Percentiles rank a stretch among this genome's conserved stretches.
These are phyloP conservation scores for Apeltes quadracus DNA, from an alignment of 2,113 vertebrate genomes.

Conservation along the genomic window DNA sequence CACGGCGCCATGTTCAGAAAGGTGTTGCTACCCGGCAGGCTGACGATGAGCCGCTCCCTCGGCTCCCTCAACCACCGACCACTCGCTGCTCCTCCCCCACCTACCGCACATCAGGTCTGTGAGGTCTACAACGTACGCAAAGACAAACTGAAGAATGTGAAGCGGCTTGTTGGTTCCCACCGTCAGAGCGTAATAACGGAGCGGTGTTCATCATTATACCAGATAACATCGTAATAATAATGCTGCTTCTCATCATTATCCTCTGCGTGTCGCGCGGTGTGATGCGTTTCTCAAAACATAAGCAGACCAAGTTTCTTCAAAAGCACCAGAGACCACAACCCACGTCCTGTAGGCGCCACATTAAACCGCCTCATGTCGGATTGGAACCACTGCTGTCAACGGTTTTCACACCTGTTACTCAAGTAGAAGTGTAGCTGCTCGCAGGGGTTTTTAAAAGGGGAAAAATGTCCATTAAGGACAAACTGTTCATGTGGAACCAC, in stretches of 20 bases:
- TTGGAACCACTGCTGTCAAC: too few species aligned
- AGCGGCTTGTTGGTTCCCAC: neutral
- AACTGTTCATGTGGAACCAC: too few species aligned
- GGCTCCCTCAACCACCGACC: too few species aligned
- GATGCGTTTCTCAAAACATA: neutral
- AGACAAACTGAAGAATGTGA: neutral
- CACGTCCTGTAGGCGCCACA: too few species aligned
- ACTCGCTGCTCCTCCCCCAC: too few species aligned
- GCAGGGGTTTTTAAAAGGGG: too few species aligned
- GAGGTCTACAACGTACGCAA: neutral
- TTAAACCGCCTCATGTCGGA: too few species aligned
- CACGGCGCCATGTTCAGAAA: neutral
- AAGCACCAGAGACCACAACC: neutral
- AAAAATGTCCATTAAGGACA: too few species aligned
- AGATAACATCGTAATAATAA: neutral
- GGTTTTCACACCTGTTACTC: too few species aligned
- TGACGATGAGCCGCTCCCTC: neutral
- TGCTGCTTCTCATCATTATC: conserved; percentile 5
- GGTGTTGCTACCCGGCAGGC: neutral
- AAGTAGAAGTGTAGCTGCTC: too few species aligned
- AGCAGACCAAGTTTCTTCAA: neutral
- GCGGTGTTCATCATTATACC: neutral
- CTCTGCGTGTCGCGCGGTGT: neutral
- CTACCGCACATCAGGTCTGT: too few species aligned
- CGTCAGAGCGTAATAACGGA: neutral